phyloP scores from a whole-genome alignment of 2,797 vertebrate species.

The Phrynocephalus forsythii region DNA sequence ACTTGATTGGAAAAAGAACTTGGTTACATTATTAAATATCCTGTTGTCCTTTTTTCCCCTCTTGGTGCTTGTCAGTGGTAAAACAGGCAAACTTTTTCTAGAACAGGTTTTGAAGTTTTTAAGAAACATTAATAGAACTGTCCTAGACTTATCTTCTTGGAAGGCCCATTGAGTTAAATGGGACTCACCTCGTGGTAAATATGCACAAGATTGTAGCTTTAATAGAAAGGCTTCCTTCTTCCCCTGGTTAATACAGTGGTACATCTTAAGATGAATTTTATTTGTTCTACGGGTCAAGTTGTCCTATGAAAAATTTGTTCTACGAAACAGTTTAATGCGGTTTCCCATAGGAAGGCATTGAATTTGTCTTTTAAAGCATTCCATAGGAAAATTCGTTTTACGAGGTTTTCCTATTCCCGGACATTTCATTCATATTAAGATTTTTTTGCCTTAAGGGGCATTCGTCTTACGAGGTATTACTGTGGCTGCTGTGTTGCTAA shows the following conservation, averaged over 20 bases:
- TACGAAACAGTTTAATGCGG: too few species aligned
- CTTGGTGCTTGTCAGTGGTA: background rate
- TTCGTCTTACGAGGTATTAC: too few species aligned
- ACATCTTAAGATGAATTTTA: too few species aligned
- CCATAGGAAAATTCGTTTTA: too few species aligned
- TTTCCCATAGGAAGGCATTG: too few species aligned
- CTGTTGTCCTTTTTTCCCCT: too few species aligned
- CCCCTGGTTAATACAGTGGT: background rate
- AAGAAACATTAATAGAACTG: background rate
- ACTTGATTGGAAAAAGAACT: background rate
- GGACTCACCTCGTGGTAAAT: background rate
- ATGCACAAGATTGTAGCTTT: background rate
- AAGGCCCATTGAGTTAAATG: background rate
- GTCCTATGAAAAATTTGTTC: too few species aligned
- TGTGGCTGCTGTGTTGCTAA: background rate
- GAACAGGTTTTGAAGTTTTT: background rate
- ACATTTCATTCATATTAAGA: too few species aligned
- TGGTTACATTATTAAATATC: background rate
- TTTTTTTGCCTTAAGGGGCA: too few species aligned
- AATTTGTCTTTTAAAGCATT: too few species aligned
- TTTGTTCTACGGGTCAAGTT: too few species aligned
- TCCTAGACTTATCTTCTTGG: background rate
- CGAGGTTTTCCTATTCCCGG: too few species aligned
- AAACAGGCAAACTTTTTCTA: background rate
- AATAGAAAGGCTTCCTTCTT: background rate